A percentile compares a stretch with the other conserved stretches of the same genome.
Evolutionary conservation across 2,888 invertebrate species (phyloP).

Genomic region (Alentia gelatinosa): DNA sequence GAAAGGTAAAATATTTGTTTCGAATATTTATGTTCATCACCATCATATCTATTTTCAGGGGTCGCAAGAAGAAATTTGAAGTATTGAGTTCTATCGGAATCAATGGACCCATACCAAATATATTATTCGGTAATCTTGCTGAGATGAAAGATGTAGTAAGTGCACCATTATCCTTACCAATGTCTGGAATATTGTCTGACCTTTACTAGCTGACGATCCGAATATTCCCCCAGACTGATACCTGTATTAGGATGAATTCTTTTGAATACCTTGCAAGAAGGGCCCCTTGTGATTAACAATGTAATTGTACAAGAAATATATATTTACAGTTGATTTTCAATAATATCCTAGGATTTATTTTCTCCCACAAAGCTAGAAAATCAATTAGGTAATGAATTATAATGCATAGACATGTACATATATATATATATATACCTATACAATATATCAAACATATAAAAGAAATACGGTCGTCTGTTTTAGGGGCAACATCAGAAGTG

Average conservation of each 20-base stretch:
- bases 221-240: too few species aligned
- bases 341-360: neutral
- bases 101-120: slow-evolving; percentile 15
- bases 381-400: neutral
- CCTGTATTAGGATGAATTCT: too few species aligned
- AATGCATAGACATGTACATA: neutral
- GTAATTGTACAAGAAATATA: neutral
- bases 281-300: neutral
- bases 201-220: too few species aligned
- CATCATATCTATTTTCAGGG: neutral
- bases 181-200: neutral
- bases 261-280: neutral
- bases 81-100: neutral
- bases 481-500: slow-evolving; percentile 24
- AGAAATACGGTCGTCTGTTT: neutral
- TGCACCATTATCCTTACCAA: neutral
- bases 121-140: neutral
- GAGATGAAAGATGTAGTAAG: slow-evolving; percentile 25
- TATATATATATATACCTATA: neutral
- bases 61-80: neutral
- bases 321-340: neutral
- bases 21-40: neutral
- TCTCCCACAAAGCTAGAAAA: neutral
- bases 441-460: neutral
- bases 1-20: too few species aligned